Percentiles rank a stretch among this genome's conserved stretches.
Evolutionary conservation across 2,888 invertebrate genomes (phyloP).

Genomic region (Brenthis hecate): DNA sequence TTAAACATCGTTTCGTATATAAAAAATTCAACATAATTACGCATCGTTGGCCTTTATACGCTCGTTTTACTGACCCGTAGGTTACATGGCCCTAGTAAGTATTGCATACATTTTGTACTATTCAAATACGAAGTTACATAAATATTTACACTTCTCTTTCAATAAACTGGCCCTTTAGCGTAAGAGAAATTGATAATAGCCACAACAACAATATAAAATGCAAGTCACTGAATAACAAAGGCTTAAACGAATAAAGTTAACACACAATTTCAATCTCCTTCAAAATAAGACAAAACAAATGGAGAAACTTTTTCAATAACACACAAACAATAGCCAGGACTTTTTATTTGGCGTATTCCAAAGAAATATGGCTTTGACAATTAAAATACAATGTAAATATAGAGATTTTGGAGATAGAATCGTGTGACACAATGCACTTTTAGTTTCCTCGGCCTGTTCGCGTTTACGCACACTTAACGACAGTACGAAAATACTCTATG

Average conservation of each 20-base stretch:
- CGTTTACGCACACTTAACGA: slow-evolving; percentile 65
- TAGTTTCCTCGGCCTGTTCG: slow-evolving; percentile 55
- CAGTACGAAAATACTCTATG: slow-evolving; percentile 74
- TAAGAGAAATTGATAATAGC: slow-evolving; percentile 33
- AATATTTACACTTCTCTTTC: slow-evolving; percentile 66
- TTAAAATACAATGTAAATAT: not conserved
- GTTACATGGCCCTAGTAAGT: slow-evolving; percentile 47
- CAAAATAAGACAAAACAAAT: slow-evolving; percentile 62
- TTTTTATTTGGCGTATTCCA: slow-evolving; percentile 20
- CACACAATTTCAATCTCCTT: slow-evolving; percentile 59
- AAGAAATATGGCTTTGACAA: slow-evolving; percentile 3
- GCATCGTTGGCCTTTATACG: slow-evolving; percentile 45
- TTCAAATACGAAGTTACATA: slow-evolving; percentile 59
- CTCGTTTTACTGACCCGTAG: slow-evolving; percentile 66
- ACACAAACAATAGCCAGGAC: slow-evolving; percentile 61
- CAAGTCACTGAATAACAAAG: slow-evolving; percentile 59
- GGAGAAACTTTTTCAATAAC: slow-evolving; percentile 74
- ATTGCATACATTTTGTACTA: slow-evolving; percentile 54
- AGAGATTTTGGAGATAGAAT: slow-evolving; percentile 43
- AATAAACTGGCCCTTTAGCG: slow-evolving; percentile 47
- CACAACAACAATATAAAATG: slow-evolving; percentile 28
- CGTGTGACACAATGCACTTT: slow-evolving; percentile 65
- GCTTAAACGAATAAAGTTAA: slow-evolving; percentile 52
- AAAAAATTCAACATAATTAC: slow-evolving; percentile 44
- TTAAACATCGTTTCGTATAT: slow-evolving; percentile 30